Evolutionary conservation across 2,113 vertebrate genomes (phyloP), one percentile per base, ranked within the genome.

Genomic region (Phalacrocorax aristotelis): DNA sequence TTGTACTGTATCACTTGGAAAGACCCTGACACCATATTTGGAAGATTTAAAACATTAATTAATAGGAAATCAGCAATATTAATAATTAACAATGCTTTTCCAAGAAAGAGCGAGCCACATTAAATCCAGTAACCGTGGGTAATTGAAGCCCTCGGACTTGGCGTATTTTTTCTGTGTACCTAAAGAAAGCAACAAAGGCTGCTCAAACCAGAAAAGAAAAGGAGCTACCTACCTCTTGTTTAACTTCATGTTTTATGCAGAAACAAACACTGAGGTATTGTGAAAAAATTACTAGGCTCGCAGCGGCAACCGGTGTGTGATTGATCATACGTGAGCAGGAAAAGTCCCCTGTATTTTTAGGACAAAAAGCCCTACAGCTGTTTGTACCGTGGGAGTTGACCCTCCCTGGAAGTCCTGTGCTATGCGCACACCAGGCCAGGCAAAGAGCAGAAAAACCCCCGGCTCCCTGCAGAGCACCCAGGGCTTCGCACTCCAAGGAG

Each of bases 301-400:
- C 25, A 15, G 74, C 21, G 4, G 57, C 32, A 49, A 19, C 22
- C 1, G 3, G 36, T 0, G 11, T 4, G 30, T 7, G 81, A 52
- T 0, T 25, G 81, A 48, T 38, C 23, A 27, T 7, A 57, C 0
- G 0, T 0, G 0, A 32, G 75, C 40, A 22, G 69, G 55, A 32
- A 6, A 29, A 62, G 32, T 27, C 22, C 36, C 36, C 44, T 2
- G 25, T 6, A 2, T 36, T 75, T 34, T 29, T 3, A 20, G 55
- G 40, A 20, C 11, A 52, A 60, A 29, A 1, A 65, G 79, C 85
- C 18, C 68, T 6, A 1, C 12, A 3, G 72, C 52, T 11, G n/a
- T 22, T 30, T 1, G 32, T 7, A 3, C 17, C 1, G 3, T 2
- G 55, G 72, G 66, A 40, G 17, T 3, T 5, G 34, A 21, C 22